A percentile compares a stretch with the other conserved stretches of the same genome.
phyloP scores from a whole-genome alignment of 2,888 invertebrate species.

The Amblyjoppa fuscipennis region DNA sequence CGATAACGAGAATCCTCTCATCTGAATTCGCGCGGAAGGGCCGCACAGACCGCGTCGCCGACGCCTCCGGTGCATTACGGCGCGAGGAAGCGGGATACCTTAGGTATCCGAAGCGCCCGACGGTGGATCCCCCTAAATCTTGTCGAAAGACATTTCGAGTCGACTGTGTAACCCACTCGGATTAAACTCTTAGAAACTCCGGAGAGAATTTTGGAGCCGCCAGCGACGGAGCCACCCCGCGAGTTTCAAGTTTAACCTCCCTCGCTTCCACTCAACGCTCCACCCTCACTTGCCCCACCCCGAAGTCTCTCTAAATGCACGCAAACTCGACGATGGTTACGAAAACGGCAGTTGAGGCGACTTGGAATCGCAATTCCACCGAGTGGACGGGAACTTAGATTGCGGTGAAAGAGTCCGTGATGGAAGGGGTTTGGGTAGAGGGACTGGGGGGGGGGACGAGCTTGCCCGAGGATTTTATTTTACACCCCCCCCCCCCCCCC shows the following conservation, averaged over 20 bases:
- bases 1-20: conserved; percentile 14
- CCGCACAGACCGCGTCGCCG: not conserved
- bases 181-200: conserved; percentile 61
- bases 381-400: conserved; percentile 63
- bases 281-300: not conserved
- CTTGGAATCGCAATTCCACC: conserved; percentile 59
- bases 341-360: conserved; percentile 46
- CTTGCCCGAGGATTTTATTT: not conserved
- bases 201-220: conserved; percentile 47
- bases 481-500: not conserved
- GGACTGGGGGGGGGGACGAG: not conserved
- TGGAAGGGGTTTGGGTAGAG: not conserved
- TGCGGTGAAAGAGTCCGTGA: conserved; percentile 5
- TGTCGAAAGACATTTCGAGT: conserved; percentile 15
- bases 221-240: conserved; percentile 37
- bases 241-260: conserved; percentile 61
- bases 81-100: not conserved
- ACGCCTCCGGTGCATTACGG: not conserved
- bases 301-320: conserved; percentile 9
- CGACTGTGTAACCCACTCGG: conserved; percentile 22
- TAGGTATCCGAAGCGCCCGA: not conserved
- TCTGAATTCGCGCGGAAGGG: not conserved
- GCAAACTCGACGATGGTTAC: conserved; percentile 48
- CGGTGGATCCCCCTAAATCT: conserved; percentile 18
- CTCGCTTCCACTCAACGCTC: conserved; percentile 1